phyloP scores from a whole-genome alignment of 53 echinoderm and acorn worm species.

The Mesocentrotus franciscanus region DNA sequence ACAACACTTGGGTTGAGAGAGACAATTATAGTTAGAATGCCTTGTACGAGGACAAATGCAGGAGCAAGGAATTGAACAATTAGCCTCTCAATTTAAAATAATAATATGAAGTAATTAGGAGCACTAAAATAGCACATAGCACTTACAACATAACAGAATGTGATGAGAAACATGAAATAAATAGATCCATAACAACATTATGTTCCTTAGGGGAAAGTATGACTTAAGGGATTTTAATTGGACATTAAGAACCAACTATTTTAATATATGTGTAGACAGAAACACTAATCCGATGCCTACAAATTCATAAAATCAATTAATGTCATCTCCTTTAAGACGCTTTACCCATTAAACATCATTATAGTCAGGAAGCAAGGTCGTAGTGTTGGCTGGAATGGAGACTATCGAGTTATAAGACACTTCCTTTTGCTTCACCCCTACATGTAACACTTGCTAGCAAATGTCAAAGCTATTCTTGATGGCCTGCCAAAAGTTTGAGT shows the following conservation, averaged over 20 bases:
- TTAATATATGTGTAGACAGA: not conserved
- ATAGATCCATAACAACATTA: no score
- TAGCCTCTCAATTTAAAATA: no score
- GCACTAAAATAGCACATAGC: no score
- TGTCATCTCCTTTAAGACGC: not conserved
- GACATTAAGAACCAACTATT: not conserved
- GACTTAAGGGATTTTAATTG: not conserved
- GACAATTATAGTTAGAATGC: no score
- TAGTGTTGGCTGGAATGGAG: conserved; percentile 1
- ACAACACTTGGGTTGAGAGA: no score
- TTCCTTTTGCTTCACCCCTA: conserved; percentile 38
- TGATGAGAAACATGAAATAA: no score
- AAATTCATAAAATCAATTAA: not conserved
- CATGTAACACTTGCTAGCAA: conserved; percentile 16
- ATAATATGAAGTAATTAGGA: no score
- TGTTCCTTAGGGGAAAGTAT: no score
- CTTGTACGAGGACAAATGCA: no score
- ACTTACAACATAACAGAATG: no score
- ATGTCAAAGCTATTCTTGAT: conserved; percentile 19
- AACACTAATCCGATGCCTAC: not conserved
- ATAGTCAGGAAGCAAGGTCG: not conserved
- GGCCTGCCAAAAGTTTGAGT: conserved; percentile 35
- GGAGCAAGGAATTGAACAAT: no score
- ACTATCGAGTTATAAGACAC: conserved; percentile 41
- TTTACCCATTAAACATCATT: not conserved